phyloP scores from a whole-genome alignment of 2,888 invertebrate species.

The Lacanobia wlatinum region DNA sequence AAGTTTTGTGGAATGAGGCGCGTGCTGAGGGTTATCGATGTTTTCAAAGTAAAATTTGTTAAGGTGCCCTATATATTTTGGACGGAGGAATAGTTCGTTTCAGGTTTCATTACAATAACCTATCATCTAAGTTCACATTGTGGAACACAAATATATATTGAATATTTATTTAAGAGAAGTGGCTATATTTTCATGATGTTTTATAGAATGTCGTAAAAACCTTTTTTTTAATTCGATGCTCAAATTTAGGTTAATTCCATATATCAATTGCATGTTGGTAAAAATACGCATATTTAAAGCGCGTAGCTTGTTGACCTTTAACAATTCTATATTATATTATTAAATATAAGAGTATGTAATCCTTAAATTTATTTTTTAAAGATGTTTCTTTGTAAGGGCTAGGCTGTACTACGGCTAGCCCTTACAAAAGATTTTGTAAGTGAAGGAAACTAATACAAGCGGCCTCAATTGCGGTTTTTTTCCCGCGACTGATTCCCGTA shows the following conservation, averaged over 20 bases:
- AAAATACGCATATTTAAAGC: no score
- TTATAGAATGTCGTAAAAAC: neutral
- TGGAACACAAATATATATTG: neutral
- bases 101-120: neutral
- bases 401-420: no score
- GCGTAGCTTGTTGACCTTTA: no score
- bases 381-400: neutral
- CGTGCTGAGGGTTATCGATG: neutral
- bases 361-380: conserved; percentile 1
- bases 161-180: neutral
- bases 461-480: no score
- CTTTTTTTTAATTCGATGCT: no score
- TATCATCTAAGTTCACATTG: neutral
- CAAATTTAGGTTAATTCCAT: neutral
- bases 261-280: neutral
- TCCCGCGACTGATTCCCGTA: no score
- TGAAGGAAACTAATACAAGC: no score
- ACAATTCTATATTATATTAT: neutral
- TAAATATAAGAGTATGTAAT: neutral
- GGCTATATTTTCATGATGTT: neutral
- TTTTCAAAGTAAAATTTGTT: neutral
- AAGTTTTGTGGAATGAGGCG: neutral
- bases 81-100: neutral
- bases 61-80: neutral
- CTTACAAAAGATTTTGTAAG: no score